Evolutionary conservation across 2,888 invertebrate species (phyloP).

Genomic region (Rhingia campestris): DNA sequence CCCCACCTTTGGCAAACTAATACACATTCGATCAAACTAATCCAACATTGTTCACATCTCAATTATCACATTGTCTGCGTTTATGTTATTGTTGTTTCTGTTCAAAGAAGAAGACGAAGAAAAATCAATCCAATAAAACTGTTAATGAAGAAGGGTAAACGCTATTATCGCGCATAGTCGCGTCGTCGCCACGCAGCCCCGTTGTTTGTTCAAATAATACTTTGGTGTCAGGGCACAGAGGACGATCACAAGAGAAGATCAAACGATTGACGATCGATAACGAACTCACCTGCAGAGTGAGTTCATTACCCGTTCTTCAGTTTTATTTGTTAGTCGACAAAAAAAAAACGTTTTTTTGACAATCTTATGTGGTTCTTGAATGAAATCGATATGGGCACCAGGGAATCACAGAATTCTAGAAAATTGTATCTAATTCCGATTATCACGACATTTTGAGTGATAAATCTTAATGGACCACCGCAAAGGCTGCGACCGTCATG

Average conservation of each 20-base stretch:
- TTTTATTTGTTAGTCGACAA: slow-evolving; percentile 40
- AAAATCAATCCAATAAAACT: slow-evolving; percentile 64
- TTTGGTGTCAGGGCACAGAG: slow-evolving; percentile 55
- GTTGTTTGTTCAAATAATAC: slow-evolving; percentile 58
- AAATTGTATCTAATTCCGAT: slow-evolving; percentile 70
- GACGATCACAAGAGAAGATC: slow-evolving; percentile 54
- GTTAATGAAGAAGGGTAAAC: slow-evolving; percentile 65
- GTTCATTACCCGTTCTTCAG: slow-evolving; percentile 50
- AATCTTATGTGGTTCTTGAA: slow-evolving; percentile 50
- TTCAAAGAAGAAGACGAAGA: slow-evolving; percentile 12
- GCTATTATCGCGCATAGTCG: slow-evolving; percentile 58
- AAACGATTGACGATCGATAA: slow-evolving; percentile 62
- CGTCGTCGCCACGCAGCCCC: slow-evolving; percentile 41
- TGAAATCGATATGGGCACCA: slow-evolving; percentile 51
- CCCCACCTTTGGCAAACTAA: not conserved
- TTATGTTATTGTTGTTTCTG: not conserved
- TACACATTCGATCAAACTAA: slow-evolving; percentile 6
- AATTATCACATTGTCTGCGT: slow-evolving; percentile 61
- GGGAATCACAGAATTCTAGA: slow-evolving; percentile 45
- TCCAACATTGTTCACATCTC: slow-evolving; percentile 62
- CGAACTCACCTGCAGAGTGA: slow-evolving; percentile 61
- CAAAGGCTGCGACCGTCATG: slow-evolving; percentile 40
- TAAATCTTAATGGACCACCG: slow-evolving; percentile 69
- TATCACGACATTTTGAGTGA: slow-evolving; percentile 66
- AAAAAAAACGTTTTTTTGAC: slow-evolving; percentile 34